Conservation (phyloP, 2,113 vertebrate genomes). For the Dromas ardeola region DNA sequence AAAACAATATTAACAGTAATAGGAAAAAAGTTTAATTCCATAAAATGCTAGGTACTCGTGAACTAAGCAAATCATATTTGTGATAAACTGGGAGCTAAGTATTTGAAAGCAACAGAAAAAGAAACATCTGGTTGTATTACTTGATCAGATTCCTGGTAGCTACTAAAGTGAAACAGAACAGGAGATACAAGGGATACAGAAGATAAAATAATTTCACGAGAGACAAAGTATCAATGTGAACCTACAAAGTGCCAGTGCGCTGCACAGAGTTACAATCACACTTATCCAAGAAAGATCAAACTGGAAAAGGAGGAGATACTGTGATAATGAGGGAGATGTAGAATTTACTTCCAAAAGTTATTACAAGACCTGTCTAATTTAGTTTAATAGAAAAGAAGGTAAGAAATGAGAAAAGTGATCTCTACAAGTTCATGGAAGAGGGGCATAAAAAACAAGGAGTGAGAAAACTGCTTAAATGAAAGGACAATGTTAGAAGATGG, state of each 20-base stretch:
- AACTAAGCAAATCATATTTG: neutral
- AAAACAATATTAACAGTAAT: neutral
- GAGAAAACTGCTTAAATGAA: neutral
- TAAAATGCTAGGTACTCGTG: neutral
- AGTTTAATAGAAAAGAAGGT: neutral
- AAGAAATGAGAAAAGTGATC: neutral
- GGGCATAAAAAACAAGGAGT: neutral
- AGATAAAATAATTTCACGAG: neutral
- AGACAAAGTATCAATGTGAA: neutral
- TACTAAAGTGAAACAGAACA: neutral
- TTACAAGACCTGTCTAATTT: neutral
- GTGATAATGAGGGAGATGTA: neutral
- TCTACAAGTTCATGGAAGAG: neutral
- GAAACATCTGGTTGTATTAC: neutral
- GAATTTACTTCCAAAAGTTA: neutral
- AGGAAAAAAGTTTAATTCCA: neutral
- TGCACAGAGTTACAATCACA: neutral
- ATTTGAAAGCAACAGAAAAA: neutral
- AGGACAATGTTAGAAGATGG: neutral
- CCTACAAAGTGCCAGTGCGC: neutral
- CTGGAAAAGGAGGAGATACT: neutral
- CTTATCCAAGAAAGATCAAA: neutral
- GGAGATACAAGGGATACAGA: neutral
- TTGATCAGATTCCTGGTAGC: neutral
- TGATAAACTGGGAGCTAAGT: neutral